A percentile compares a stretch with the other conserved stretches of the same genome.
Evolutionary conservation across 1,140 invertebrate genomes (phyloP).

Genomic region (Amphibalanus amphitrite): DNA sequence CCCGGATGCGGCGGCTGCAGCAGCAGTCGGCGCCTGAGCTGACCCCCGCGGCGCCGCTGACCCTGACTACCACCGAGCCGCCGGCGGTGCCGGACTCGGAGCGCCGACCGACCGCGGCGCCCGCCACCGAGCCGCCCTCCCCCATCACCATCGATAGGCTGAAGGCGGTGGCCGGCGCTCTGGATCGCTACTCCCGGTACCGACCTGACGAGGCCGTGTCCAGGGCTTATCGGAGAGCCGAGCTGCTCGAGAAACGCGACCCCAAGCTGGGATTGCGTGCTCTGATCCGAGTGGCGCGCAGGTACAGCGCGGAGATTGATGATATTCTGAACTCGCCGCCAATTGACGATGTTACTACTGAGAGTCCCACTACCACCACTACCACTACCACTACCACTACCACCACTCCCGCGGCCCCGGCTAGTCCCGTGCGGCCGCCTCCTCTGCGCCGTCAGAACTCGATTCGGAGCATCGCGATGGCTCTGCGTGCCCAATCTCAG

Average conservation of each 20-base stretch:
- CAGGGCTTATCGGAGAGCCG: slow-evolving; percentile 8
- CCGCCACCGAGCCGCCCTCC: background rate
- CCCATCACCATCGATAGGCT: background rate
- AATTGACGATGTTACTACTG: too few species aligned
- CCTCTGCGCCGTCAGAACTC: too few species aligned
- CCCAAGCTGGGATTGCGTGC: too few species aligned
- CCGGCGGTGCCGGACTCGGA: background rate
- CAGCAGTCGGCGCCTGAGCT: background rate
- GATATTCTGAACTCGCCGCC: background rate
- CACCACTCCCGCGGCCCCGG: too few species aligned
- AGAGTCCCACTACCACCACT: too few species aligned
- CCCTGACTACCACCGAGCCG: background rate
- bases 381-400: too few species aligned
- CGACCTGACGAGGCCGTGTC: background rate
- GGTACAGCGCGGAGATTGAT: background rate
- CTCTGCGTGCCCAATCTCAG: too few species aligned
- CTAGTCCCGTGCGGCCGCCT: too few species aligned
- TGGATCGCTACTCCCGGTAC: background rate
- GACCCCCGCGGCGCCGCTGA: background rate
- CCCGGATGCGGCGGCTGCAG: background rate
- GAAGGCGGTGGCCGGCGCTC: background rate
- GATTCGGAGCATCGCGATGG: too few species aligned
- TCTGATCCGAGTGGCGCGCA: background rate
- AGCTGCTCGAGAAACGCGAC: background rate
- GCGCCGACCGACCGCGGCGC: too few species aligned